phyloP scores from a whole-genome alignment of 1,140 invertebrate genomes.

The Drosophila burlai region DNA sequence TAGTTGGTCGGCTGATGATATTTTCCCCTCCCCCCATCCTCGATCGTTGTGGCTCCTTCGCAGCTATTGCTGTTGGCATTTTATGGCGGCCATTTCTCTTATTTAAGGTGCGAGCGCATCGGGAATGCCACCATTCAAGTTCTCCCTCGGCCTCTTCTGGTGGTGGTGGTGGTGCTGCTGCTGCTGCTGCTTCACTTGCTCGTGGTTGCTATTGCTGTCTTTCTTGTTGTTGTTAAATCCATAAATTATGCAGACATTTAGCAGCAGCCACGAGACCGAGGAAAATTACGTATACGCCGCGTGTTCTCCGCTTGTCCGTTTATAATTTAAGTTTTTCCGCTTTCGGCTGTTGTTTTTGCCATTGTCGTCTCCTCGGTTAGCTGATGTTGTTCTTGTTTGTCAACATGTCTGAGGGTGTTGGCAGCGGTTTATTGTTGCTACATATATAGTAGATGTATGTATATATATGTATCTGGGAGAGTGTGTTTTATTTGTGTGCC shows the following conservation, averaged over 20 bases:
- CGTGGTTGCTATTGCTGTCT: slow-evolving; percentile 6
- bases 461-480: slow-evolving; percentile 19
- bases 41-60: slow-evolving; percentile 29
- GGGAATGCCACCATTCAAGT: slow-evolving; percentile 16
- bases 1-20: slow-evolving; percentile 64
- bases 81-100: slow-evolving; percentile 65
- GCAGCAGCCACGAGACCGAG: slow-evolving; percentile 51
- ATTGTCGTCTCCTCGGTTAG: slow-evolving; percentile 37
- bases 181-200: slow-evolving; percentile 6
- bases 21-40: slow-evolving; percentile 14
- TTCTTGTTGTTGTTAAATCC: slow-evolving; percentile 44
- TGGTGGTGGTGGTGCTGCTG: neutral
- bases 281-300: slow-evolving; percentile 73
- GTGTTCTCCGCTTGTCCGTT: slow-evolving; percentile 43
- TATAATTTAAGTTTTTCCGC: slow-evolving; percentile 50
- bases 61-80: slow-evolving; percentile 33
- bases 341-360: slow-evolving; percentile 27
- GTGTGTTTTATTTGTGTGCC: slow-evolving; percentile 46
- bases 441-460: slow-evolving; percentile 5
- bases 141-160: neutral
- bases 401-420: slow-evolving; percentile 58
- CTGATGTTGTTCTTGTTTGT: slow-evolving; percentile 58
- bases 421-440: slow-evolving; percentile 24
- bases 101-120: slow-evolving; percentile 60
- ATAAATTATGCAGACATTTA: slow-evolving; percentile 81